phyloP scores from a whole-genome alignment of 2,888 invertebrate species.

The Polia nebulosa region DNA sequence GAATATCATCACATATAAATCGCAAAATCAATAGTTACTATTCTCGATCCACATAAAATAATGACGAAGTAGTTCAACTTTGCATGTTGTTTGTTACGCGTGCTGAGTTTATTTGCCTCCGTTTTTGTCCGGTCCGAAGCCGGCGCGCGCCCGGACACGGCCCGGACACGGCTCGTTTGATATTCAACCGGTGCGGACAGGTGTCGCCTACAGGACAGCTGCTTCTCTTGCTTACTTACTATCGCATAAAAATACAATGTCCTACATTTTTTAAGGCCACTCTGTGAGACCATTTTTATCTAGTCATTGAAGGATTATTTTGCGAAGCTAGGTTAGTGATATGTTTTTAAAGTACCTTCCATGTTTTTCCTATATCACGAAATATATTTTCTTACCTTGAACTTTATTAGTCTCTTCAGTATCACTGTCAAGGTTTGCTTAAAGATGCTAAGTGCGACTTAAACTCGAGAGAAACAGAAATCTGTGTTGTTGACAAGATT shows the following conservation, averaged over 20 bases:
- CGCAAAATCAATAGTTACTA: not conserved
- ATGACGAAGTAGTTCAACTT: not conserved
- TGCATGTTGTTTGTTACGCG: conserved; percentile 37
- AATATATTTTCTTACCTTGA: not conserved
- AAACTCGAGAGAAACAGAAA: too few species aligned
- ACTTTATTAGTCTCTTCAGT: not conserved
- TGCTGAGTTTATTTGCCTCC: conserved; percentile 45
- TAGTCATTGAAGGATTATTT: not conserved
- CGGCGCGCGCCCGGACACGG: conserved; percentile 31
- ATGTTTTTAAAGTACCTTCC: not conserved
- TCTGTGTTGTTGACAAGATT: too few species aligned
- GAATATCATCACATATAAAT: too few species aligned
- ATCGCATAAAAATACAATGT: conserved; percentile 50
- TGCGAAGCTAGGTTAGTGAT: not conserved
- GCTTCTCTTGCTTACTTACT: conserved; percentile 42
- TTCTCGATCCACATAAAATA: not conserved
- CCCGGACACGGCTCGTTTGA: conserved; percentile 59
- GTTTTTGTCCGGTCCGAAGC: conserved; percentile 32
- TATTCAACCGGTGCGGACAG: conserved; percentile 61
- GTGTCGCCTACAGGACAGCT: conserved; percentile 56
- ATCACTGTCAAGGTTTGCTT: not conserved
- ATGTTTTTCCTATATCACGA: not conserved
- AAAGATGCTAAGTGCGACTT: too few species aligned
- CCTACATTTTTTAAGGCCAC: conserved; percentile 17
- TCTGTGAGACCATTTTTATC: not conserved